phyloP scores from a whole-genome alignment of 2,888 invertebrate species.

The Mythimna albipuncta region DNA sequence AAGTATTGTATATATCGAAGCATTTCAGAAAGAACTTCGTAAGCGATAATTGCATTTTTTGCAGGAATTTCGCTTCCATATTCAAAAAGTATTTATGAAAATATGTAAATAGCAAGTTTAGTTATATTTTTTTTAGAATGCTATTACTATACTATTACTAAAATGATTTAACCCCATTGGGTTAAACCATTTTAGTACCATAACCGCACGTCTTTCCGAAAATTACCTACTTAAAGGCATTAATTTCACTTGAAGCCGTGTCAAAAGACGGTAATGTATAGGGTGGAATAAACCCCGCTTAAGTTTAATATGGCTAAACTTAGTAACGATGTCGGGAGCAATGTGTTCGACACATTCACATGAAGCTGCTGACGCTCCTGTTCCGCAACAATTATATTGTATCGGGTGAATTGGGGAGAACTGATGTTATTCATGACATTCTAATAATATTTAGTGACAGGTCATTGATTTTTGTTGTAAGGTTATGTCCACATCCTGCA shows the following conservation, averaged over 20 bases:
- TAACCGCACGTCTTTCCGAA: neutral
- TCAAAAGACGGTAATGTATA: slow-evolving; percentile 12
- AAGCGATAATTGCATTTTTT: no score
- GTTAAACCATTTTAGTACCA: no score
- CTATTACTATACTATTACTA: no score
- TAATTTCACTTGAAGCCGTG: slow-evolving; percentile 34
- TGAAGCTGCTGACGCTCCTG: neutral
- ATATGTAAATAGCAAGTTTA: no score
- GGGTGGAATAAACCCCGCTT: slow-evolving; percentile 3
- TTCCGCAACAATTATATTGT: slow-evolving; percentile 17
- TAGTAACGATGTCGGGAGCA: slow-evolving; percentile 19
- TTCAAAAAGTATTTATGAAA: no score
- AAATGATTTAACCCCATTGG: no score
- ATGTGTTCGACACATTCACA: slow-evolving; percentile 11
- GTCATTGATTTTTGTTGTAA: slow-evolving; percentile 3
- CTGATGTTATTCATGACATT: neutral
- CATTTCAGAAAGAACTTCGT: no score
- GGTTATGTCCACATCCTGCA: no score
- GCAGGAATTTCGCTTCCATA: no score
- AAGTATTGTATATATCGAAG: no score
- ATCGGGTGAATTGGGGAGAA: neutral
- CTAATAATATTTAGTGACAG: slow-evolving; percentile 13
- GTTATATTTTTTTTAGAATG: no score
- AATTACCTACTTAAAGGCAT: neutral
- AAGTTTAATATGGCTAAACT: slow-evolving; percentile 37